Base-by-base conservation (phyloP, 2,113 vertebrate genomes). In the Balaeniceps rex region DNA sequence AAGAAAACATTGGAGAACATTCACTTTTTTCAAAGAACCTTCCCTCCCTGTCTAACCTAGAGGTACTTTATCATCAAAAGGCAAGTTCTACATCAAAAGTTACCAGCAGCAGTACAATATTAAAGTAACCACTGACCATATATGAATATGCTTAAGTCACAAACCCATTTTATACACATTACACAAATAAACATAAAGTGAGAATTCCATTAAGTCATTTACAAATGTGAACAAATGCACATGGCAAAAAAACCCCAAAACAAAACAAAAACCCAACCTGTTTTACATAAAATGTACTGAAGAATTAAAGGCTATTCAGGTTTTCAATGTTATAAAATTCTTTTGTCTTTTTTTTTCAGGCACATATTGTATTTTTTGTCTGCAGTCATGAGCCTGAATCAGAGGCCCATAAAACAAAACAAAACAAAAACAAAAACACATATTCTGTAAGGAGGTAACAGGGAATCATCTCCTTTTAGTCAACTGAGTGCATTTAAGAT, bases 51-150 rank as follows among this genome's bases (percentile, higher is more conserved):
- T 97, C 94, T 96, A 96, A 97, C 91, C 92, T 80, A 96, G 97
- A 97, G 97, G 98, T 98, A 97, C 98, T 98, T 97, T 95, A 97
- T 94, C 95, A 96, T 96, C 97, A 97, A 97, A 98, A 98, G 98
- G 98, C 97, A 97, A 98, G 98, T 93, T 97, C 97, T 95, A 90
- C 76, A 97, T 97, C 98, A 97, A 97, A 98, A 98, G 96, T 98
- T 98, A 98, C 98, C 98, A 98, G 99, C 99, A 99, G 99, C 98
- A 99, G 98, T 99, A 99, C 98, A 98, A 98, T 98, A 99, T 98
- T 98, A 98, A 98, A 98, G 98, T 98, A 98, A 98, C 98, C 98
- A 99, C 98, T 98, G 98, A 98, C 98, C 98, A 96, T 98, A 98
- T 98, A 99, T 98, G 98, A 98, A 98, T 98, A 99, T 98, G 98